Base-by-base conservation (phyloP, 2,888 invertebrate species). In the Allygus modestus region DNA sequence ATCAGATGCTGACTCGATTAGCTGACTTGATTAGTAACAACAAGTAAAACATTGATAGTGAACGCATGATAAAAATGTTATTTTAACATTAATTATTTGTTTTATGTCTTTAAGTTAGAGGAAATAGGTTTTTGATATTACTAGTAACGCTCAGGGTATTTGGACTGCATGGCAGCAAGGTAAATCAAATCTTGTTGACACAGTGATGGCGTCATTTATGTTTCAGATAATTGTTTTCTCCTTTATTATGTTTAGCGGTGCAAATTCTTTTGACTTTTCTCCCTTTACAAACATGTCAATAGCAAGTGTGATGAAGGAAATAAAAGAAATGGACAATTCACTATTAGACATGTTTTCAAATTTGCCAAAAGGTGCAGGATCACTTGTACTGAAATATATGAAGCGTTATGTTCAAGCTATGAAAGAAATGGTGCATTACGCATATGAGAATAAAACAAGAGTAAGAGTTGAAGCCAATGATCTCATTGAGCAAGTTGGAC, bases 371-470 rank as follows among this genome's bases (percentile, higher is more conserved):
- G 77, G 77, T 5, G 46, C 43, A 12, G 77, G 77, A 9, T 9
- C 46, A 1, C 23, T 20, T 0, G 41, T 77, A 5, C 17, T 77
- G 31, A 26, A 77, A 9, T 77, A 77, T 17, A 46, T 77, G 77
- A 43, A 77, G 37, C 77, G 43, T 51, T 77, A 77, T 20, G 15
- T 77, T 26, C 51, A 46, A 43, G 77, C 77, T 0, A 77, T 77
- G 77, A 77, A 77, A 17, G 77, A 77, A 77, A 77, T 77, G 77
- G 77, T 77, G 23, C 41, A 46, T 77, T 51, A 77, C 11, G 46
- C 82, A 31, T 46, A 71, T 26, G 71, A 82, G n/a, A 71, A 82
- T 20, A 82, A 82, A 46, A 82, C 69, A 31, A 82, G 41, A 82
- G 69, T 71, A 33, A 20, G 28, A 82, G 17, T 71, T 31, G 82